Conservation (phyloP, 2,797 vertebrate species). For the Sebastes elongatus region DNA sequence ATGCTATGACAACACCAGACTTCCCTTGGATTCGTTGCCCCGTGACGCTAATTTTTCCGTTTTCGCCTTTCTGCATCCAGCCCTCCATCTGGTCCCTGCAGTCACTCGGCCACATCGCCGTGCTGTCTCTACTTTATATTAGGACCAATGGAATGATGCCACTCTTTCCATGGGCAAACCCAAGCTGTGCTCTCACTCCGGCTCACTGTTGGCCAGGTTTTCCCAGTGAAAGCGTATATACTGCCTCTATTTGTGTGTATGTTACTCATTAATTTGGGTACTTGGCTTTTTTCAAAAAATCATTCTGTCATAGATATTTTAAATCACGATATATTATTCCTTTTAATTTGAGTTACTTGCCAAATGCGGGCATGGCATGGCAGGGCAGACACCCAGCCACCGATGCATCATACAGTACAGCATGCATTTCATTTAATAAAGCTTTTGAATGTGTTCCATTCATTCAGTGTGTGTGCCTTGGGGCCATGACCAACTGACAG, state of each 20-base stretch:
- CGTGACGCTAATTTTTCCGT: background rate
- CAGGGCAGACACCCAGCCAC: slow-evolving; percentile 28
- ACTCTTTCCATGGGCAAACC: slow-evolving; percentile 61
- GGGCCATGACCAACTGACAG: slow-evolving; percentile 16
- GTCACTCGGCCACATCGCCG: slow-evolving; percentile 12
- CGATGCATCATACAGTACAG: slow-evolving; percentile 17
- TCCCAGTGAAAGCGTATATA: background rate
- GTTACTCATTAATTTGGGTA: background rate
- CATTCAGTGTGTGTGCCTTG: background rate
- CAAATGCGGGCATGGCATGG: background rate
- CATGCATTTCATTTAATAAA: slow-evolving; percentile 44
- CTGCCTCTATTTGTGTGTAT: background rate
- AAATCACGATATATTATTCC: slow-evolving; percentile 16
- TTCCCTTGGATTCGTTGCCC: background rate
- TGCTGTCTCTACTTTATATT: slow-evolving; percentile 53
- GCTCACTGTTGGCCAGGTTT: slow-evolving; percentile 11
- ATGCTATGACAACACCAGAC: background rate
- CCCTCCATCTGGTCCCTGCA: slow-evolving; percentile 44
- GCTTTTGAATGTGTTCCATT: slow-evolving; percentile 17
- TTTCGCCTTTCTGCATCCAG: background rate
- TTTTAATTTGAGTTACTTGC: slow-evolving; percentile 26
- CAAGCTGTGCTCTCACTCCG: slow-evolving; percentile 28
- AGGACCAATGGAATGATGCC: slow-evolving; percentile 49
- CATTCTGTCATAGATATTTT: slow-evolving; percentile 1
- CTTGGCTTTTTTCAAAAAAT: slow-evolving; percentile 19